Percentiles rank a stretch among this genome's conserved stretches.
These are phyloP conservation scores for Archaeoteleia sp. DNA, from an alignment of 2,888 invertebrate species.

Conservation along the genomic window DNA sequence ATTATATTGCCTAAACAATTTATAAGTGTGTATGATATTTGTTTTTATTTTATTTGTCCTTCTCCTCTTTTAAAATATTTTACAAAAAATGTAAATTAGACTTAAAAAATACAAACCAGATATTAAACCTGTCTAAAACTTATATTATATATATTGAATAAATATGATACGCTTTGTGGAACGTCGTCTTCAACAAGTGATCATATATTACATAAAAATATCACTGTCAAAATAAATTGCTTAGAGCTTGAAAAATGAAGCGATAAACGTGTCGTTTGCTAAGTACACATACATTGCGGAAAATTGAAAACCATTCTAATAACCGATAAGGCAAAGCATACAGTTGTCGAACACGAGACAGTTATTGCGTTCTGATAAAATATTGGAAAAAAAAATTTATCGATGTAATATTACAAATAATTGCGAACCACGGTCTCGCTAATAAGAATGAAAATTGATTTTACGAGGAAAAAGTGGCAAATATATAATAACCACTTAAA, in stretches of 20 bases:
- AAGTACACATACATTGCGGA: background rate
- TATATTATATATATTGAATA: too few species aligned
- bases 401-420: constrained; percentile 25
- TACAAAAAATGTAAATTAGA: too few species aligned
- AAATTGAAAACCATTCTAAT: constrained; percentile 11
- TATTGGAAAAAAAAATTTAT: constrained; percentile 12
- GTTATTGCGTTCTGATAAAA: constrained; percentile 22
- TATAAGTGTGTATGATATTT: too few species aligned
- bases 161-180: too few species aligned
- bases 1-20: too few species aligned
- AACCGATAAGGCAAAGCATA: constrained; percentile 18
- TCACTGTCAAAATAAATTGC: too few species aligned
- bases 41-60: too few species aligned
- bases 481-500: constrained; percentile 26
- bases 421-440: constrained; percentile 21
- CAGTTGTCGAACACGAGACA: constrained; percentile 8
- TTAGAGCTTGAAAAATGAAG: background rate
- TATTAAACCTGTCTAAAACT: too few species aligned
- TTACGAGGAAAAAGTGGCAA: constrained; percentile 8
- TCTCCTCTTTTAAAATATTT: too few species aligned
- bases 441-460: constrained; percentile 18
- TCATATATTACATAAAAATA: too few species aligned
- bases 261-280: background rate
- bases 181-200: too few species aligned
- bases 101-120: too few species aligned